Conservation (phyloP, 2,888 invertebrate species). For the Silvanus unidentatus region DNA sequence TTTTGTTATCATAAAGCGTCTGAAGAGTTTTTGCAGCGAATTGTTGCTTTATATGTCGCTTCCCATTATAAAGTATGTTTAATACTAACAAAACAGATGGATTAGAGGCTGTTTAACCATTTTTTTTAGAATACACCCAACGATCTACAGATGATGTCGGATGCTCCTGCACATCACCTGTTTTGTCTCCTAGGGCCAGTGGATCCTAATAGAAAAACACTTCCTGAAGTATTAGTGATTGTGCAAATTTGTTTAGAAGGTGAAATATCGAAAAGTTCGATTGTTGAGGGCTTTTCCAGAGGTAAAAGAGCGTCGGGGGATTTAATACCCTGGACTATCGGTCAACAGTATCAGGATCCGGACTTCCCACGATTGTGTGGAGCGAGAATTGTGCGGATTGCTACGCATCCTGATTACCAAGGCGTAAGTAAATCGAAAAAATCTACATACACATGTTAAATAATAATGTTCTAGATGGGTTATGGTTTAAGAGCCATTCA, state of each 20-base stretch:
- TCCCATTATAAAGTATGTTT: conserved; percentile 99
- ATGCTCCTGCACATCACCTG: conserved; percentile 96
- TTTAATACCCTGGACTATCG: conserved; percentile 96
- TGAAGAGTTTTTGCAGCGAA: conserved; percentile 82
- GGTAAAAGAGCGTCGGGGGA: conserved; percentile 93
- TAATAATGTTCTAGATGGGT: conserved; percentile 69
- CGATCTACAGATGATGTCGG: conserved; percentile 96
- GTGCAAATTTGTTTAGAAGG: conserved; percentile 76
- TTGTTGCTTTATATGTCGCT: conserved; percentile 91
- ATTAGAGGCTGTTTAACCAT: no score
- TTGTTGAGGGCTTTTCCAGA: conserved; percentile 72
- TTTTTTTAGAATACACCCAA: conserved; percentile 86
- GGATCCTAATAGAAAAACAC: conserved; percentile 58
- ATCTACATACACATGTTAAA: conserved; percentile 2
- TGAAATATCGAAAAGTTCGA: conserved; percentile 63
- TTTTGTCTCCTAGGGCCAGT: conserved; percentile 91
- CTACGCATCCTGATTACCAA: conserved; percentile 97
- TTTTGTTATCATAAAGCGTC: conserved; percentile 96
- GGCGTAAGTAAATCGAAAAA: conserved; percentile 56
- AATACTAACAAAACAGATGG: conserved; percentile 43
- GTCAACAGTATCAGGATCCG: conserved; percentile 91
- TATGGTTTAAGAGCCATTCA: conserved; percentile 87
- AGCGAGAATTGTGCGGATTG: conserved; percentile 89
- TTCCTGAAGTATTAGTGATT: conserved; percentile 93
- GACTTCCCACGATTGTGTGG: conserved; percentile 89